Conservation (phyloP, 2,113 vertebrate genomes). For the Illadopsis cleaveri region DNA sequence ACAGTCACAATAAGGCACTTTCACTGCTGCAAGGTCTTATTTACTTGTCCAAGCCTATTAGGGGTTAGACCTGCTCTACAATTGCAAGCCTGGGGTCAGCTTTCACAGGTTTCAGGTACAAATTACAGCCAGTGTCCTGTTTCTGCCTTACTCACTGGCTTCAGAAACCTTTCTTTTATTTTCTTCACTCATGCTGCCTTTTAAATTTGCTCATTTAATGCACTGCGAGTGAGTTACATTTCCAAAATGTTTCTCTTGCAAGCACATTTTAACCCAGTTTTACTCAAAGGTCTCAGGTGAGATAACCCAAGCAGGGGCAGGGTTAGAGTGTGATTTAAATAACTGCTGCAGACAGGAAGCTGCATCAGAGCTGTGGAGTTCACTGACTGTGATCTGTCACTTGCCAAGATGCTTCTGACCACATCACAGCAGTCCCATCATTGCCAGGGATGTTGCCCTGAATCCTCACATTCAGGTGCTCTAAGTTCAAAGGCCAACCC, state of each 20-base stretch:
- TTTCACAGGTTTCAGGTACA: not conserved
- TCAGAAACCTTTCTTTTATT: not conserved
- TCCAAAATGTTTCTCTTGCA: not conserved
- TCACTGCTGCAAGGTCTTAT: not conserved
- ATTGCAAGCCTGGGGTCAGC: not conserved
- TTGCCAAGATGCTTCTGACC: not conserved
- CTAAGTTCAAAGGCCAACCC: not conserved
- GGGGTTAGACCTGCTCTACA: not conserved
- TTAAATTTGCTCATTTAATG: not conserved
- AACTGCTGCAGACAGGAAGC: not conserved
- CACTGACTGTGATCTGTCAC: not conserved
- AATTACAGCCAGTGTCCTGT: not conserved
- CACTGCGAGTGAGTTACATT: not conserved
- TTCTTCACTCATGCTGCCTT: not conserved
- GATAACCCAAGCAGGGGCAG: not conserved
- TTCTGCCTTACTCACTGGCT: not conserved
- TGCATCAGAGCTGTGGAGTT: not conserved
- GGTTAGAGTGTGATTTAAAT: not conserved
- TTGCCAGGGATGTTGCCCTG: not conserved
- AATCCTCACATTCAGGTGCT: not conserved
- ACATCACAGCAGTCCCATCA: not conserved
- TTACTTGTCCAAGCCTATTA: constrained; percentile 25
- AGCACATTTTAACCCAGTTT: constrained; percentile 3
- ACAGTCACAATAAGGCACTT: not conserved
- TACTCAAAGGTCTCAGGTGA: not conserved